phyloP scores from a whole-genome alignment of 2,113 vertebrate genomes.

The Manacus vitellinus region DNA sequence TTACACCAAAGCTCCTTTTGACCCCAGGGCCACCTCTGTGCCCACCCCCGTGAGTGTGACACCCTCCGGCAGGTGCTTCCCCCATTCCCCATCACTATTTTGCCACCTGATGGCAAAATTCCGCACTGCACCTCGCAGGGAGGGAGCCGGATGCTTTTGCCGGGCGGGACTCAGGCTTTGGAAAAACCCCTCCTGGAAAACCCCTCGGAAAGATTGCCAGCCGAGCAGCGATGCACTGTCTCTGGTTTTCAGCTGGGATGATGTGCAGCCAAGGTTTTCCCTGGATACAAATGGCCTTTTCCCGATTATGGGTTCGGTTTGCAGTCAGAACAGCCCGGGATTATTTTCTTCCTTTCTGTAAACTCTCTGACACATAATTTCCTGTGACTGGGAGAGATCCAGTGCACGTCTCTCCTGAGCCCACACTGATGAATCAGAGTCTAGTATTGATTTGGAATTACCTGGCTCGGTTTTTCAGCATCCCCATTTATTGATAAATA shows the following conservation, averaged over 20 bases:
- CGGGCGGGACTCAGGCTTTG: fast-evolving
- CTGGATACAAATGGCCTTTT: not conserved
- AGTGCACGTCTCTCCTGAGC: not conserved
- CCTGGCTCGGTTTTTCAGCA: not conserved
- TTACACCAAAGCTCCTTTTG: not conserved
- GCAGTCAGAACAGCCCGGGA: fast-evolving
- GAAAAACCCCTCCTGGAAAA: not conserved
- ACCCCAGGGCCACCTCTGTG: not conserved
- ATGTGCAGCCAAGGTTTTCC: not conserved
- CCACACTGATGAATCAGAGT: not conserved
- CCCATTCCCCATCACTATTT: not conserved
- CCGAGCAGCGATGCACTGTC: not conserved
- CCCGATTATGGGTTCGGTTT: not conserved
- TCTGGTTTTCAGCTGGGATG: not conserved
- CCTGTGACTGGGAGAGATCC: not conserved
- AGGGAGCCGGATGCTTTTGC: not conserved
- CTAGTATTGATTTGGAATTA: not conserved
- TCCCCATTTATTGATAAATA: not conserved
- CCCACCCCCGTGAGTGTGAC: not conserved
- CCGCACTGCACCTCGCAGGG: not conserved
- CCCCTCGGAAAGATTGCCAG: fast-evolving
- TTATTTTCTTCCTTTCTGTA: not conserved
- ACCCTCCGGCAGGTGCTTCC: not conserved
- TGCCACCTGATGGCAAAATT: conserved; percentile 31
- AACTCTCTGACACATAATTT: not conserved